phyloP scores from a whole-genome alignment of 2,888 invertebrate species.

The Drosophila prostipennis region DNA sequence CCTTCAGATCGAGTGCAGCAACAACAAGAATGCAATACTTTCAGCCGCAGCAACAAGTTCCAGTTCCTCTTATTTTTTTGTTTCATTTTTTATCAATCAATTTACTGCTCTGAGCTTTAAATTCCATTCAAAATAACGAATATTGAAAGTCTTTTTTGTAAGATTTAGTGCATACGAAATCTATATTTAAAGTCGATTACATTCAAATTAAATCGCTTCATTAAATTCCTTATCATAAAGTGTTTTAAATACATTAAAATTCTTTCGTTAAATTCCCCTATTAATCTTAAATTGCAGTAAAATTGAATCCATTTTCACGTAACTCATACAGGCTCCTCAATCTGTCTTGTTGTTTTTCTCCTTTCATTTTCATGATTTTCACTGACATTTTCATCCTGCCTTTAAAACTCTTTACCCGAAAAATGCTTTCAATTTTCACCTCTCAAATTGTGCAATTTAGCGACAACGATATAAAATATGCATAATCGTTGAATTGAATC shows the following conservation, averaged over 20 bases:
- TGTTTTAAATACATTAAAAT: not conserved
- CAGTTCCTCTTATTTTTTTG: not conserved
- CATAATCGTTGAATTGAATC: constrained; percentile 25
- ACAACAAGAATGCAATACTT: constrained; percentile 7
- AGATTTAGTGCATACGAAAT: too few species aligned
- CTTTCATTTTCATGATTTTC: not conserved
- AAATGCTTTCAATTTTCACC: constrained; percentile 5
- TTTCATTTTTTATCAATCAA: constrained; percentile 16
- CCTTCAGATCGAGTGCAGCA: constrained; percentile 26
- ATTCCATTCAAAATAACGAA: not conserved
- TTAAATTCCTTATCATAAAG: not conserved
- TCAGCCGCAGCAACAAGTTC: constrained; percentile 23
- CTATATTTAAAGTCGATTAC: too few species aligned
- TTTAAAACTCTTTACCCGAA: constrained; percentile 3
- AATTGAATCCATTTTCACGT: not conserved
- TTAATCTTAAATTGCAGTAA: not conserved
- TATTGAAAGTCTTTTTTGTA: too few species aligned
- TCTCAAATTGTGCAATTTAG: constrained; percentile 6
- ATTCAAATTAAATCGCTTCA: too few species aligned
- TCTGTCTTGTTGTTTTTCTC: not conserved
- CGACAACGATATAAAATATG: constrained; percentile 7
- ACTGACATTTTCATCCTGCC: not conserved
- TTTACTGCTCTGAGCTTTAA: not conserved
- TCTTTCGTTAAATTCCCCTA: not conserved
- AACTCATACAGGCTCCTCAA: too few species aligned